A percentile compares a stretch with the other conserved stretches of the same genome.
Evolutionary conservation across 2,113 vertebrate species (phyloP).

Genomic region (Prunella himalayana): DNA sequence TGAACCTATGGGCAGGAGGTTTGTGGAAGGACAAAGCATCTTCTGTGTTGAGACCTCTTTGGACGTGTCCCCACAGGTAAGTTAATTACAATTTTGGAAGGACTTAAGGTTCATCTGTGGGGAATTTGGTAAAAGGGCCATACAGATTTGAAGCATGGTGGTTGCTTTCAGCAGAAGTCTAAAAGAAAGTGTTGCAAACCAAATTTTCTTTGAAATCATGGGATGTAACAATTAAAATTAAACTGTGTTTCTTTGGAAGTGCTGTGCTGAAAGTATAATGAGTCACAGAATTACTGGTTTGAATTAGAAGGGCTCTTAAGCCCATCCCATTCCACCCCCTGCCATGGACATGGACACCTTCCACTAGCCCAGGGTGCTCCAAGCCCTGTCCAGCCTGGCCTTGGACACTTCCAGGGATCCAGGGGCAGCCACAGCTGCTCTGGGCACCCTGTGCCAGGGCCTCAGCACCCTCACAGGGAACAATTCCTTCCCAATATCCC

Average conservation of each 20-base stretch:
- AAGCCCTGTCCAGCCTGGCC: accelerated
- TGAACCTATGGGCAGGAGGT: accelerated
- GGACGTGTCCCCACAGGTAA: neutral
- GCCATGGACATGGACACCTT: neutral
- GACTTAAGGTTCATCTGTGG: neutral
- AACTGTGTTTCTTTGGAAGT: neutral
- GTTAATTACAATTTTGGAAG: neutral
- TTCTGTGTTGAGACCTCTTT: neutral
- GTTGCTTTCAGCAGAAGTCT: neutral
- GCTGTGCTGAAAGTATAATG: neutral
- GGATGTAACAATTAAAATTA: neutral
- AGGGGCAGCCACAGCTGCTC: neutral
- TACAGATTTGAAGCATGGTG: neutral
- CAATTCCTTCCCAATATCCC: neutral
- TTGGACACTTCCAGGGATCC: neutral
- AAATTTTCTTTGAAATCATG: neutral
- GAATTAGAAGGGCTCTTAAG: neutral
- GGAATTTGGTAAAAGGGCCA: neutral
- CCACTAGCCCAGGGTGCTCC: accelerated
- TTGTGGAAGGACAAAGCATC: neutral
- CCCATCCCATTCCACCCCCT: accelerated
- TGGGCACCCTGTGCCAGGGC: neutral
- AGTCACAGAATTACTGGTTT: neutral
- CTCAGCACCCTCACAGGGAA: accelerated
- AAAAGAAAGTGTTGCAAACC: neutral